Evolutionary conservation across 2,113 vertebrate genomes (phyloP).

Genomic region (Arenaria interpres): DNA sequence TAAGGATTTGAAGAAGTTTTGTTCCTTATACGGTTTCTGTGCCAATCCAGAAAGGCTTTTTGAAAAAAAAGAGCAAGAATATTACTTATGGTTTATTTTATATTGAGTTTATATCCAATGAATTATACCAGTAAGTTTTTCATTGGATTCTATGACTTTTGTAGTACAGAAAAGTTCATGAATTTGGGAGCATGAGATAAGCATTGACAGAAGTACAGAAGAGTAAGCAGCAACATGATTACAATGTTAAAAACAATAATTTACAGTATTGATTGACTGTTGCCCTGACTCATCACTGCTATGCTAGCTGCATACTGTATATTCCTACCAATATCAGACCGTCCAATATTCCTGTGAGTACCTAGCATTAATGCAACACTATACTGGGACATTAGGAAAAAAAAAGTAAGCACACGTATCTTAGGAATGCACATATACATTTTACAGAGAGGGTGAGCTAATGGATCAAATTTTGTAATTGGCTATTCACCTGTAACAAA

Average conservation of each 20-base stretch:
- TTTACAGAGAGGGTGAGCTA: background rate
- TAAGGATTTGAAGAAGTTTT: background rate
- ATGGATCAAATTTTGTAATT: background rate
- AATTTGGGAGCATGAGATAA: background rate
- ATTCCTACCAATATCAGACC: background rate
- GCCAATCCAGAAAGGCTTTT: background rate
- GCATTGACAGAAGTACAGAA: background rate
- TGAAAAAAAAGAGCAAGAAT: background rate
- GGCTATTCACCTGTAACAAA: background rate
- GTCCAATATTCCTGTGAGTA: background rate
- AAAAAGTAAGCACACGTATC: background rate
- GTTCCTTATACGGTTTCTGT: background rate
- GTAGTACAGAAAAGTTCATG: background rate
- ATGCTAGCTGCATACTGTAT: background rate
- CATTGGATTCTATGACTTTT: background rate
- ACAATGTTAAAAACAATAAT: background rate
- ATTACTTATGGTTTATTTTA: background rate
- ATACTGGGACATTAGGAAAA: background rate
- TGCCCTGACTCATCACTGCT: background rate
- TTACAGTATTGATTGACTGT: background rate
- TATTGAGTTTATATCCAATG: background rate
- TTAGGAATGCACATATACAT: background rate
- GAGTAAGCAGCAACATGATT: background rate
- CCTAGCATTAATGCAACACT: background rate
- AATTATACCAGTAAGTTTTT: background rate